A percentile compares a stretch with the other conserved stretches of the same genome.
Evolutionary conservation across 2,113 vertebrate species (phyloP).

Genomic region (Oncorhynchus keta): DNA sequence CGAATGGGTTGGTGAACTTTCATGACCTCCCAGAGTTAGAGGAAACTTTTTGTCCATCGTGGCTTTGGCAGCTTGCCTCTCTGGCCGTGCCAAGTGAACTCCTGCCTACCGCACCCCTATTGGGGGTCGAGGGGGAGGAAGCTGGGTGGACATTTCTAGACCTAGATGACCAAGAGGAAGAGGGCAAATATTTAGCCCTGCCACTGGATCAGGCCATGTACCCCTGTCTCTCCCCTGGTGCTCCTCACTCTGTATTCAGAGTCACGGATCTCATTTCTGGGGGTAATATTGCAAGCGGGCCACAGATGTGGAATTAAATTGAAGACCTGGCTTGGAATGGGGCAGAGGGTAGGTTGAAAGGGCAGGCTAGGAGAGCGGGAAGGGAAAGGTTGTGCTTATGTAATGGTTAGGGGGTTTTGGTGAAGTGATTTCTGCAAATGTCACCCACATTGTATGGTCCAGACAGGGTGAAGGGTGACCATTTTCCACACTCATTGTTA

Average conservation of each 20-base stretch:
- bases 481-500: too few relatives aligned
- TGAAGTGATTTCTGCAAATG: constrained; percentile 38
- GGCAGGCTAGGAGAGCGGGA: constrained; percentile 34
- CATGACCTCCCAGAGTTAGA: constrained; percentile 55
- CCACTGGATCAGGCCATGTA: constrained; percentile 63
- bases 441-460: not conserved
- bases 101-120: constrained; percentile 37
- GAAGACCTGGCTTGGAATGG: constrained; percentile 67
- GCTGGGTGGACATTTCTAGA: constrained; percentile 67
- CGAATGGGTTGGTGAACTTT: constrained; percentile 63
- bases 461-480: too few relatives aligned
- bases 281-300: constrained; percentile 75
- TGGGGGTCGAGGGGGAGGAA: constrained; percentile 24
- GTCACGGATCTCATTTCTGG: constrained; percentile 83
- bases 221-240: constrained; percentile 36
- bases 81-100: constrained; percentile 52
- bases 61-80: constrained; percentile 58
- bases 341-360: constrained; percentile 52
- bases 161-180: constrained; percentile 67
- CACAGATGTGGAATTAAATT: constrained; percentile 79
- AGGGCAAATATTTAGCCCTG: constrained; percentile 77
- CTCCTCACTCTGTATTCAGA: constrained; percentile 75
- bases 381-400: constrained; percentile 45
- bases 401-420: constrained; percentile 25
- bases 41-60: constrained; percentile 61